Evolutionary conservation across 2,888 invertebrate species (phyloP), one percentile per base, ranked within the genome.

Genomic region (Chromoteleia sp.): DNA sequence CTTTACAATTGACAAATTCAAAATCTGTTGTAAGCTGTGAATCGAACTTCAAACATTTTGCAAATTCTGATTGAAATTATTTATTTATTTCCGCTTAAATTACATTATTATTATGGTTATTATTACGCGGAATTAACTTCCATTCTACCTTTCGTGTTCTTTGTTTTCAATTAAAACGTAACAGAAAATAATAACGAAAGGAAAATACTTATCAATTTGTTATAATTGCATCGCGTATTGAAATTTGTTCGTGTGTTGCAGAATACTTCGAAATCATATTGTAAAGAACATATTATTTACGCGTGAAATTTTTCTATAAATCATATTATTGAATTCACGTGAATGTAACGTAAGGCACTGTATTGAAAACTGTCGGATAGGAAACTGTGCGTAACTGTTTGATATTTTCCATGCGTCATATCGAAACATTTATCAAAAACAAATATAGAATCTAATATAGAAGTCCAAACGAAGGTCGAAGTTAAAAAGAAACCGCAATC

Each of bases 401-500:
- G 25, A 19, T 56, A 68, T 50, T 39, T 73, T 43, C 56, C 54
- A 17, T 45, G 17, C 39, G 58, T 56, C 43, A 15, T 19, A 36
- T 54, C 41, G 29, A 36, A 45, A 29, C 52, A 56, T 45, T 63
- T 54, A 63, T 63, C 33, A 63, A 63, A 63, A 10, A 45, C 2
- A 19, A 52, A 63, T n/a, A n/a, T n/a, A n/a, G n/a, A n/a, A 58
- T 65, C 15, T 56, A 48, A 56, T 39, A 19, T 43, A 36, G 25
- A 36, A 36, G 17, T 56, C 39, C 7, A 56, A 56, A 58, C 14
- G 14, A 17, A 30, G 39, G n/a, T 8, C 1, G 0, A 15, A 56
- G 33, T 45, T 33, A 54, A 61, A 63, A 67, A 59, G 36, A 52
- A 52, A 41, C 12, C 12, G 30, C 52, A 71, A 59, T 71, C 41